Evolutionary conservation across 1,140 invertebrate genomes (phyloP), one percentile per base, ranked within the genome.

Genomic region (Proctacanthus coquilletti): DNA sequence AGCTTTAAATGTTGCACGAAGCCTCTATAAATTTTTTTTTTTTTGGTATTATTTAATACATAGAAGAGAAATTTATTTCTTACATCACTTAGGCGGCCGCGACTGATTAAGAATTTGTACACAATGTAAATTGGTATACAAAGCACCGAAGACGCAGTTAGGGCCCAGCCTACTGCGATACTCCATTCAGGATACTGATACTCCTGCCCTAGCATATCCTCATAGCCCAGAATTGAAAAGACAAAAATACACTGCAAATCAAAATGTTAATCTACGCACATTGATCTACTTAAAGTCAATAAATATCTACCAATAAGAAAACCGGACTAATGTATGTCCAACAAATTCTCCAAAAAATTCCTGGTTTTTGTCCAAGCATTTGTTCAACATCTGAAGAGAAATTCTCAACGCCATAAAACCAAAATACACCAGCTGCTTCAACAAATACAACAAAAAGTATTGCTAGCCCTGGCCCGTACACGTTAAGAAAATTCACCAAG

Each of bases 371-470:
- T 2, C 88, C 87, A 34, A 94, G 72, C 91, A 95, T 95, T 51
- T 83, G 77, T 50, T 80, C 75, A 31, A 95, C 87, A 58, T 95
- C 88, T 23, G 74, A 69, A 5, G 82, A 80, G 62, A 95, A 92
- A 42, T 84, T 69, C 43, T 84, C 76, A 6, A 87, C 77, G 13
- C 89, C 94, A 59, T 97, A 98, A 45, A 95, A 82, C 91, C 91
- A 98, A 51, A 89, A 95, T 2, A 98, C 80, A 1, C 89, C 91
- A 5, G 96, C 82, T 0, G 89, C 77, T 65, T 98, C 93, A 41
- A 92, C 91, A 47, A 98, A 84, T 14, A 97, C 93, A 25, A 93
- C 92, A 55, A 97, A 88, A 15, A 98, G 63, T 51, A 98, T 94
- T 13, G 93, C 93, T 51, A 94, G 77, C 1, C 91, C 91, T 6